Evolutionary conservation across 1,140 invertebrate species (phyloP).

Genomic region (Lepidurus packardi): DNA sequence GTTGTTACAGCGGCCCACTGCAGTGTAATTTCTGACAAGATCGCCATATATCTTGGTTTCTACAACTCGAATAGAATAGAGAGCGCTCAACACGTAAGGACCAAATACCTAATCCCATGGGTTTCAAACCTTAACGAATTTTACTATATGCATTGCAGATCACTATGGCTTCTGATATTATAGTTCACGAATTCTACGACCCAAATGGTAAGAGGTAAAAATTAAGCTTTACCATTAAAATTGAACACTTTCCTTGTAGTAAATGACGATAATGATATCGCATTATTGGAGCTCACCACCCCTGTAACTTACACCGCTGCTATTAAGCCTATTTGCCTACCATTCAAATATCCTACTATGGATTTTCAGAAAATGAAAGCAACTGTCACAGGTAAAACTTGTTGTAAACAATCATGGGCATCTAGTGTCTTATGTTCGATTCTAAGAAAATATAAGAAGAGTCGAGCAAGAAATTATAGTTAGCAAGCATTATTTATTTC

Average conservation of each 20-base stretch:
- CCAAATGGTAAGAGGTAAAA: neutral
- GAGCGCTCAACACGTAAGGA: neutral
- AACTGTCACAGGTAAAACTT: slow-evolving; percentile 21
- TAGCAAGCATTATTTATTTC: neutral
- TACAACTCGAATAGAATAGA: neutral
- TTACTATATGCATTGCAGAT: neutral
- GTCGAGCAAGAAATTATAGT: no score
- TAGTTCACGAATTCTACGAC: neutral
- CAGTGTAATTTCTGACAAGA: neutral
- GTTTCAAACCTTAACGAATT: neutral
- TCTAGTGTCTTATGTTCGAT: no score
- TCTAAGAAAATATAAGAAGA: no score
- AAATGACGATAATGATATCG: slow-evolving; percentile 33
- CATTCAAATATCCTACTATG: neutral
- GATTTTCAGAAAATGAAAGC: slow-evolving; percentile 2
- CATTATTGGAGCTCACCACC: slow-evolving; percentile 32
- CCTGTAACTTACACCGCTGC: slow-evolving; percentile 33
- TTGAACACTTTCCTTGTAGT: neutral
- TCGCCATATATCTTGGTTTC: neutral
- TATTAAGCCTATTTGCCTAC: slow-evolving; percentile 35
- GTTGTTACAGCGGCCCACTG: slow-evolving; percentile 49
- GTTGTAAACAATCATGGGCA: no score
- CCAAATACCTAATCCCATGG: neutral
- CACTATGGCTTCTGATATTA: neutral
- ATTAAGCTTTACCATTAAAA: neutral